Evolutionary conservation across 2,113 vertebrate genomes (phyloP), one percentile per base, ranked within the genome.

Genomic region (Coptodon bakossiorum): DNA sequence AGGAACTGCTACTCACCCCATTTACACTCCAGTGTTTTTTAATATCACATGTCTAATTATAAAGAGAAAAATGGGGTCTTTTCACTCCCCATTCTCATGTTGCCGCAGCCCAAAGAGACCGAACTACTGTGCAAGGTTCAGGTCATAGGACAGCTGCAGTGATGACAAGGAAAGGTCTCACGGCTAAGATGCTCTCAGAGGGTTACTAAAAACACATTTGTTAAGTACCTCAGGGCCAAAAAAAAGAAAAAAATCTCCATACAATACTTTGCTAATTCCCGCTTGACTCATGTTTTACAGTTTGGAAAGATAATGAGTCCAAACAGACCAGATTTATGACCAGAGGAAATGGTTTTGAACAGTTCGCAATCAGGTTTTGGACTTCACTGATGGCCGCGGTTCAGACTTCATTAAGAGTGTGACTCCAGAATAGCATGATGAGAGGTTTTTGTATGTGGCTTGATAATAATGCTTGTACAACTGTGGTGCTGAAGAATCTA

Each of bases 201-300:
- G 78, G 82, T 91, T 88, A 85, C 87, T 92, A 92, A 93, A 93
- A 91, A 92, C 68, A 84, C 85, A 90, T 94, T 90, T 91, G 68
- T 83, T 81, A 84, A 50, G 27, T 12, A 59, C 48, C 66, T 76
- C 48, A 50, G 50, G 34, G 90, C 87, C 83, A 89, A 91, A 90
- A 87, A 83, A 7, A 0, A 1, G 0, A 7, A n/a, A 73, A 59
- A 93, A 86, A 36, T 91, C 84, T 82, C 87, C 53, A 12, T 50
- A 0, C 9, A 50, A 50, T 50, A 50, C 43, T 31, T 50, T 31
- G 43, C 43, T 50, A 86, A 88, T 68, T 83, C 92, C 88, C 88
- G 1, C 11, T 56, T 83, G 93, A 83, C 84, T 79, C 52, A 91
- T 88, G 89, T 89, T 85, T 92, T 87, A 79, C 84, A 84, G 81